phyloP scores from a whole-genome alignment of 2,888 invertebrate genomes.

The Antheraea assamensis region DNA sequence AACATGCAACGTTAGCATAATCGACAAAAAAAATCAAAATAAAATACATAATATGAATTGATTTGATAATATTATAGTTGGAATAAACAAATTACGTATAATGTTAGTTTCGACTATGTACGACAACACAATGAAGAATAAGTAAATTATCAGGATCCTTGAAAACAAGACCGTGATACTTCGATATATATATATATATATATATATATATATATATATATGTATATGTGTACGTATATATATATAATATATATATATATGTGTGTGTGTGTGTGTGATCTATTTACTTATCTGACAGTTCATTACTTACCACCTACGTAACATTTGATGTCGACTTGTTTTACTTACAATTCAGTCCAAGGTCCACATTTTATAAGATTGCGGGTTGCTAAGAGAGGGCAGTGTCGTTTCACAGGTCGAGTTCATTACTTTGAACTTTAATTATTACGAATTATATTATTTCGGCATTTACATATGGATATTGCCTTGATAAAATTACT shows the following conservation, averaged over 20 bases:
- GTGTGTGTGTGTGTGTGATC: no score
- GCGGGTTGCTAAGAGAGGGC: slow-evolving; percentile 22
- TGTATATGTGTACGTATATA: no score
- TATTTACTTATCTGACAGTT: slow-evolving; percentile 10
- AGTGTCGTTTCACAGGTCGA: slow-evolving; percentile 23
- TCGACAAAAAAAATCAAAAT: no score
- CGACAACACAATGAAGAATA: not conserved
- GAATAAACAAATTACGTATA: no score
- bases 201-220: no score
- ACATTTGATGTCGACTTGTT: slow-evolving; percentile 35
- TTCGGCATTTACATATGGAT: not conserved
- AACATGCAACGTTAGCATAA: no score
- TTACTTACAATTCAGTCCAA: slow-evolving; percentile 32
- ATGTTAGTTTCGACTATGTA: not conserved
- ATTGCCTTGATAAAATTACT: not conserved
- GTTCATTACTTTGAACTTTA: slow-evolving; percentile 22
- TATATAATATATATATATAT: no score
- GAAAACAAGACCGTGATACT: not conserved
- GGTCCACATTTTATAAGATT: slow-evolving; percentile 27
- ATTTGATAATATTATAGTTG: no score
- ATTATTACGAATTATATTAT: slow-evolving; percentile 14
- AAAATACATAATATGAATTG: no score
- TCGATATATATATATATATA: not conserved
- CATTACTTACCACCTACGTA: slow-evolving; percentile 25
- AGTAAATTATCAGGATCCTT: not conserved